Conservation (phyloP, 2,888 invertebrate genomes). For the Diarsia brunnea region DNA sequence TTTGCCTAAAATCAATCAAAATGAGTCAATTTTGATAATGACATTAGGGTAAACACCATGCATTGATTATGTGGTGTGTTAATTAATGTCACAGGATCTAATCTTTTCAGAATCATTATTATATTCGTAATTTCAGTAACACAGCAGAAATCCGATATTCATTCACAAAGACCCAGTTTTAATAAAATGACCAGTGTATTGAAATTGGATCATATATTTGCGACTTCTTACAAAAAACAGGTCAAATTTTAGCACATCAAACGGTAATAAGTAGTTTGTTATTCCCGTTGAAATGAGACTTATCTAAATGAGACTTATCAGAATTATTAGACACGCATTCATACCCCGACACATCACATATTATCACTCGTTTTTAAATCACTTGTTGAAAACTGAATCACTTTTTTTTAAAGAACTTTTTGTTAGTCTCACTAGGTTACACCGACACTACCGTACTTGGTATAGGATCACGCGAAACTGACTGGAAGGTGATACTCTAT, state of each 20-base stretch:
- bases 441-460: slow-evolving; percentile 4
- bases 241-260: not conserved
- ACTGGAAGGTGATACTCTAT: slow-evolving; percentile 56
- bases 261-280: not conserved
- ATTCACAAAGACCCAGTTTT: not conserved
- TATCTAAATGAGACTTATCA: not conserved
- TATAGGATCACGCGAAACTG: slow-evolving; percentile 19
- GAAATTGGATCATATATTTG: not conserved
- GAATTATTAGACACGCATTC: not conserved
- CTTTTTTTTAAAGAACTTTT: not conserved
- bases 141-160: not conserved
- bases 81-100: not conserved
- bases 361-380: not conserved
- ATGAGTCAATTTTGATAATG: too few relatives aligned
- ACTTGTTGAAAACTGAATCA: slow-evolving; percentile 1
- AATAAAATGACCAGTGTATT: not conserved
- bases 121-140: not conserved
- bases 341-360: slow-evolving; percentile 48
- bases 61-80: not conserved
- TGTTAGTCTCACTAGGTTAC: not conserved
- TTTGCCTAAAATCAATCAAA: too few relatives aligned
- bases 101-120: not conserved
- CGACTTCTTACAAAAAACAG: not conserved
- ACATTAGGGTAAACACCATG: not conserved
- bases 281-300: not conserved